These are phyloP conservation scores for Discoglossus pictus DNA, from an alignment of 2,797 vertebrate species.

Conservation along the genomic window DNA sequence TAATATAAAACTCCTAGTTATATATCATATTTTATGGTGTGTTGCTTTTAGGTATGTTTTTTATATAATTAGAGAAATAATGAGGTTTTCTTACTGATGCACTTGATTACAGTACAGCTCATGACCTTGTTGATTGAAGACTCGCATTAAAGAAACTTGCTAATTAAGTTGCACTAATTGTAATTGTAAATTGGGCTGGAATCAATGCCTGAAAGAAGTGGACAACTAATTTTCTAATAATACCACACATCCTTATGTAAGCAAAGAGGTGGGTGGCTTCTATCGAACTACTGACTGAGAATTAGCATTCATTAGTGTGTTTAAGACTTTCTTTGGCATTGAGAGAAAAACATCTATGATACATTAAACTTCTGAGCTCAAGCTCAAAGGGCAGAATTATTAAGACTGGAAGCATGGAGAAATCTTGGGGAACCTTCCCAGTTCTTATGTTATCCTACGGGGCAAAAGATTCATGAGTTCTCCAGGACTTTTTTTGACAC, in stretches of 20 bases:
- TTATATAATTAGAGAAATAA: constrained; percentile 40
- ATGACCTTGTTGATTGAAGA: constrained; percentile 42
- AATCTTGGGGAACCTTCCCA: no score
- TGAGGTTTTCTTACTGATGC: constrained; percentile 30
- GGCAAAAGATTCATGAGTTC: no score
- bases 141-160: constrained; percentile 46
- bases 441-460: no score
- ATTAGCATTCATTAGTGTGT: constrained; percentile 15
- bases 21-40: no score
- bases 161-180: constrained; percentile 48
- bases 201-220: constrained; percentile 40
- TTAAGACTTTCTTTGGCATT: not conserved
- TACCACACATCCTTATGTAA: constrained; percentile 23
- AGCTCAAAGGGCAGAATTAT: no score
- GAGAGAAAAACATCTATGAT: not conserved
- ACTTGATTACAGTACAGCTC: constrained; percentile 47
- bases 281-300: not conserved
- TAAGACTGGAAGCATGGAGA: no score
- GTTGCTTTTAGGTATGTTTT: constrained; percentile 33
- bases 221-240: constrained; percentile 43
- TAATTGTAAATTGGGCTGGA: constrained; percentile 46
- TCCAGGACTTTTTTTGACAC: no score
- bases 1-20: no score
- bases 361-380: no score
- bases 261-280: not conserved